Evolutionary conservation across 2,888 invertebrate genomes (phyloP).

Genomic region (Yponomeuta sedellus): DNA sequence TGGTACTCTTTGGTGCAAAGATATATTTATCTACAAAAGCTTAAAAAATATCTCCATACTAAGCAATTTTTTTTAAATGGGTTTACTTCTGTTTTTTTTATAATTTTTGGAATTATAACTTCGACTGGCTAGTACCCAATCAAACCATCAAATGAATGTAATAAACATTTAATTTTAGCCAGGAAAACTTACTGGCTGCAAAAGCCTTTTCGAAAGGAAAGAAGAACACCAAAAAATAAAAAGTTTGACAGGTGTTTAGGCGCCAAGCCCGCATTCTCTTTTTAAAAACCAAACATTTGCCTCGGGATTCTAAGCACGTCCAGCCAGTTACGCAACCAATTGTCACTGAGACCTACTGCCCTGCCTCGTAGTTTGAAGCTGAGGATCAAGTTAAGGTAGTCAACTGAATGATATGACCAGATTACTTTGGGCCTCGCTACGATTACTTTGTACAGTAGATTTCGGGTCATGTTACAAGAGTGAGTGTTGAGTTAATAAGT

Average conservation of each 20-base stretch:
- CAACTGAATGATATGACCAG: background rate
- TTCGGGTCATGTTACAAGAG: background rate
- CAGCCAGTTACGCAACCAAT: conserved; percentile 25
- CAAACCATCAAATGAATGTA: too few species aligned
- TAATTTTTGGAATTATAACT: too few species aligned
- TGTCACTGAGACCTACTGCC: background rate
- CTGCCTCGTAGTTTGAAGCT: background rate
- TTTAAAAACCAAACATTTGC: conserved; percentile 36
- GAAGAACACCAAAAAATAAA: conserved; percentile 26
- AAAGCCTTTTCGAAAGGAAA: too few species aligned
- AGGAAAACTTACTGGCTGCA: background rate
- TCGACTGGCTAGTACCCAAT: too few species aligned
- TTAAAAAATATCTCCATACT: too few species aligned
- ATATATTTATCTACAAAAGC: too few species aligned
- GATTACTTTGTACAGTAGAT: background rate
- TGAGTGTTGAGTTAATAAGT: background rate
- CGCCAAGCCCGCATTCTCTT: conserved; percentile 57
- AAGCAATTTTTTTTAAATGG: too few species aligned
- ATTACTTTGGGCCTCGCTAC: background rate
- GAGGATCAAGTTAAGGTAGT: background rate
- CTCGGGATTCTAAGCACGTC: conserved; percentile 52
- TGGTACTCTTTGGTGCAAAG: too few species aligned
- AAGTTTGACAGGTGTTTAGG: conserved; percentile 53
- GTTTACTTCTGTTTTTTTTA: too few species aligned
- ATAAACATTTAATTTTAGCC: too few species aligned